Conservation (phyloP, 2,888 invertebrate species). For the Thera britannica region DNA sequence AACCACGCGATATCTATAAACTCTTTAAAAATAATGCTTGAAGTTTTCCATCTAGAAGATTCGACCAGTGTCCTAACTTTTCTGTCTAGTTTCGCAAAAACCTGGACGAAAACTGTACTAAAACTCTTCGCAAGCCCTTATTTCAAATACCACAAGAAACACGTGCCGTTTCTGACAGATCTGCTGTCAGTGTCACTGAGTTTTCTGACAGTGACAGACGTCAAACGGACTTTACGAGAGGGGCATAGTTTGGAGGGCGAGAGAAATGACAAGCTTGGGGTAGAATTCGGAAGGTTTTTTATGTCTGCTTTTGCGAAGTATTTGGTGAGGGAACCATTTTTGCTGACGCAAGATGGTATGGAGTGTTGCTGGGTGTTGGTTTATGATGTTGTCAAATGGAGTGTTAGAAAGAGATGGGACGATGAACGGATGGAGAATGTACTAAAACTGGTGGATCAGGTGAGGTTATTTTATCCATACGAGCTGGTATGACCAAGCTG, state of each 20-base stretch:
- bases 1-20: conserved; percentile 36
- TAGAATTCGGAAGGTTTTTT: conserved; percentile 48
- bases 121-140: conserved; percentile 19
- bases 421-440: conserved; percentile 44
- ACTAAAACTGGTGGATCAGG: conserved; percentile 55
- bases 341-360: conserved; percentile 45
- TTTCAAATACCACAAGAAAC: conserved; percentile 34
- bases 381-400: conserved; percentile 50
- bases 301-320: conserved; percentile 46
- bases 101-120: conserved; percentile 23
- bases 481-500: too few species aligned
- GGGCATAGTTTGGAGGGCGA: conserved; percentile 23
- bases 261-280: conserved; percentile 41
- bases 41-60: conserved; percentile 33
- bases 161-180: conserved; percentile 44
- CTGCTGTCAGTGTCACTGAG: conserved; percentile 50
- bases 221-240: conserved; percentile 43
- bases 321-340: conserved; percentile 46
- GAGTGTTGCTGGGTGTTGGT: conserved; percentile 46
- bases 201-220: conserved; percentile 40
- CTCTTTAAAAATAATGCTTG: conserved; percentile 46
- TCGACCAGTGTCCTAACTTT: conserved; percentile 22
- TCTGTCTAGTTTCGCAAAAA: conserved; percentile 18
- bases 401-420: conserved; percentile 43
- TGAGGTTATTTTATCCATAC: conserved; percentile 40